Conservation (phyloP, 2,113 vertebrate species). For the Corydoras maculifer region DNA sequence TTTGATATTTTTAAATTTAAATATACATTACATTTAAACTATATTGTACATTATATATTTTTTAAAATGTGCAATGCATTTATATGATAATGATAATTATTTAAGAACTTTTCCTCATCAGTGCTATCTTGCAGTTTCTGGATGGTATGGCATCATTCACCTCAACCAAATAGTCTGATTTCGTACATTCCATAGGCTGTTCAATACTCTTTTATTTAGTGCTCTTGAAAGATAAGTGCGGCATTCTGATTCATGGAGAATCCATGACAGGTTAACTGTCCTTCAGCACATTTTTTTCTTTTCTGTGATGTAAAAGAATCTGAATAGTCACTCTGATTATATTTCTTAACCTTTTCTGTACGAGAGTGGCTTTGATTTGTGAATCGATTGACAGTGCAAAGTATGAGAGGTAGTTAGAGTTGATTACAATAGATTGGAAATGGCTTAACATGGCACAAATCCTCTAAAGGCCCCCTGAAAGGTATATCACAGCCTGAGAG, state of each 20-base stretch:
- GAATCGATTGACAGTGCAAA: conserved; percentile 50
- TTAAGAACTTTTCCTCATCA: no score
- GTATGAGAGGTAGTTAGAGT: conserved; percentile 39
- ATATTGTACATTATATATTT: no score
- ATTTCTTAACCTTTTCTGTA: conserved; percentile 17
- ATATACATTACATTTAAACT: no score
- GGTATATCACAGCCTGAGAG: conserved; percentile 32
- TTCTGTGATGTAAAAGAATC: neutral
- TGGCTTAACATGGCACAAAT: conserved; percentile 40
- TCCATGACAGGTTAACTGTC: conserved; percentile 6
- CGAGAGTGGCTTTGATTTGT: conserved; percentile 36
- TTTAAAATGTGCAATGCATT: no score
- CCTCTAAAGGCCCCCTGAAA: conserved; percentile 22
- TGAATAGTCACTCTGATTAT: conserved; percentile 3
- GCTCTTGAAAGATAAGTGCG: neutral
- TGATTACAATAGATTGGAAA: conserved; percentile 29
- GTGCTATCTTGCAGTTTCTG: no score
- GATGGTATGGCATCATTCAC: neutral
- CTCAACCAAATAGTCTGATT: neutral
- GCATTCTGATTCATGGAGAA: conserved; percentile 8
- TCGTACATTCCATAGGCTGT: conserved; percentile 4
- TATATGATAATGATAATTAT: no score
- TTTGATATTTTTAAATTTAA: no score
- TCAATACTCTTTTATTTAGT: neutral
- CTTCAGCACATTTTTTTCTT: neutral